Evolutionary conservation across 2,797 vertebrate genomes (phyloP).

Genomic region (Parauchenoglanis punctatus): DNA sequence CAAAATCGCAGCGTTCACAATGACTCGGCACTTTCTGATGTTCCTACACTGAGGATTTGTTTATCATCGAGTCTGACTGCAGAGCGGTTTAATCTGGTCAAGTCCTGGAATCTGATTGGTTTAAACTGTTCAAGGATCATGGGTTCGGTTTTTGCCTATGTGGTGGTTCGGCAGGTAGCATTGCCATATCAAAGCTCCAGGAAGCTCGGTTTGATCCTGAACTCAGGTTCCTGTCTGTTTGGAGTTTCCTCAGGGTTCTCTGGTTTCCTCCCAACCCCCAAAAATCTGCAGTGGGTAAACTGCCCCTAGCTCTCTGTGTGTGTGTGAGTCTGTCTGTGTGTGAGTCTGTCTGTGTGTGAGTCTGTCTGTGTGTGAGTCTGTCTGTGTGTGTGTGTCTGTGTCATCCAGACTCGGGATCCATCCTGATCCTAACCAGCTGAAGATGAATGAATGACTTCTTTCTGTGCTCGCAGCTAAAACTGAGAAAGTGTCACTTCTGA

Average conservation of each 20-base stretch:
- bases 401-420: too few species aligned
- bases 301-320: too few species aligned
- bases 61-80: neutral
- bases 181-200: neutral
- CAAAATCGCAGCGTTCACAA: neutral
- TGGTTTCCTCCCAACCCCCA: neutral
- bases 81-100: neutral
- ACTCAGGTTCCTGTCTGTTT: neutral
- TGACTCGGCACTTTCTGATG: conserved; percentile 42
- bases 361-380: too few species aligned
- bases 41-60: neutral
- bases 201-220: neutral
- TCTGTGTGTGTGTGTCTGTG: too few species aligned
- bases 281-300: neutral
- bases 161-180: neutral
- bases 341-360: too few species aligned
- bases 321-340: too few species aligned
- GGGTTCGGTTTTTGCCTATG: neutral
- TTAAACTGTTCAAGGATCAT: neutral
- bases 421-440: neutral
- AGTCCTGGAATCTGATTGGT: neutral
- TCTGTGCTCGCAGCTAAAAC: too few species aligned
- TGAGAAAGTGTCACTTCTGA: neutral
- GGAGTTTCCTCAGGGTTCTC: neutral
- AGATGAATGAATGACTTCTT: neutral